Evolutionary conservation across 2,113 vertebrate species (phyloP).

Genomic region (Astatoreochromis straeleni): DNA sequence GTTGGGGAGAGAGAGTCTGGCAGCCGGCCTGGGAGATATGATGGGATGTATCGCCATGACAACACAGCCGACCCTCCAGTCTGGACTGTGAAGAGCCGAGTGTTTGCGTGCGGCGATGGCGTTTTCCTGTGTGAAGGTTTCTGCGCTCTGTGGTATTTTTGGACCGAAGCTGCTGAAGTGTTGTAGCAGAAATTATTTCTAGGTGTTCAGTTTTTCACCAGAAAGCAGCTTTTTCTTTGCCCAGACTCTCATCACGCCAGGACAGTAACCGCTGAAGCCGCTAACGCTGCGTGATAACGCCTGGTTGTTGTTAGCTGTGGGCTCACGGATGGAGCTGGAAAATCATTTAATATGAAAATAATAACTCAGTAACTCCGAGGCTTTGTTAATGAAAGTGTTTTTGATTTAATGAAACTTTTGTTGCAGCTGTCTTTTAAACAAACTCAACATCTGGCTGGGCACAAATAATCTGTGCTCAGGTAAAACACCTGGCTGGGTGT

Average conservation of each 20-base stretch:
- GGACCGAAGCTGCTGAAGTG: neutral
- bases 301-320: neutral
- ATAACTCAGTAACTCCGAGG: accelerated
- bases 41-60: constrained; percentile 49
- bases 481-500: neutral
- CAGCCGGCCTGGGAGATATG: constrained; percentile 25
- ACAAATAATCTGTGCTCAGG: neutral
- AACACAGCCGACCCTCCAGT: constrained; percentile 25
- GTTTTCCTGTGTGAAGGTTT: neutral
- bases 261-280: neutral
- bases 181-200: neutral
- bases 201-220: neutral
- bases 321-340: accelerated
- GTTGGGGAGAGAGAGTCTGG: constrained; percentile 4
- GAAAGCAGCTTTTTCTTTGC: neutral
- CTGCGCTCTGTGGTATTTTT: neutral
- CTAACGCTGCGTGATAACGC: neutral
- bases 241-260: accelerated
- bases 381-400: neutral
- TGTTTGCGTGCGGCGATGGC: neutral
- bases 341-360: neutral
- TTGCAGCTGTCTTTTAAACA: neutral
- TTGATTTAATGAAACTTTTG: neutral
- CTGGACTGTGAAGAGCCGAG: neutral
- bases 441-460: neutral